These are phyloP conservation scores for Probosciger aterrimus DNA, from an alignment of 2,113 vertebrate genomes.

Conservation along the genomic window DNA sequence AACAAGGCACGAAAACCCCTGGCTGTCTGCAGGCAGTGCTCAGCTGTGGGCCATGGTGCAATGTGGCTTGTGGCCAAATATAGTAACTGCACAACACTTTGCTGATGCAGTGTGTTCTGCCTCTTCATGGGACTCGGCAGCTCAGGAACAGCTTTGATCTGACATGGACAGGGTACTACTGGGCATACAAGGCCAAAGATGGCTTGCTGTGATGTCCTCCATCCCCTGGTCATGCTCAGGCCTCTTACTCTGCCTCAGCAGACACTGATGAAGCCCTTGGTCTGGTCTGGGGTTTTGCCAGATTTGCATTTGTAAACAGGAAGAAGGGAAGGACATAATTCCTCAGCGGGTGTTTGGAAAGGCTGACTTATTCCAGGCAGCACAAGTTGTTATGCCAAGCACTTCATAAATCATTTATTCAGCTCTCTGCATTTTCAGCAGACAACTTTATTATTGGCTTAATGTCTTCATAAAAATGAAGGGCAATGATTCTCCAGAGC, in stretches of 20 bases:
- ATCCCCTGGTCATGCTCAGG: neutral
- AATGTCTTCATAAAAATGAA: conserved; percentile 46
- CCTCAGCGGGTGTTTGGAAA: neutral
- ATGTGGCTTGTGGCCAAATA: neutral
- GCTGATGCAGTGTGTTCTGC: neutral
- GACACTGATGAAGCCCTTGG: neutral
- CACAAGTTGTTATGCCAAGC: neutral
- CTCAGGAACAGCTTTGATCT: neutral
- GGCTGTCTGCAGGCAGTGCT: fast-evolving
- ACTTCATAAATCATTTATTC: conserved; percentile 61
- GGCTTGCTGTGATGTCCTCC: neutral
- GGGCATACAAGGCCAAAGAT: neutral
- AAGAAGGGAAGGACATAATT: neutral
- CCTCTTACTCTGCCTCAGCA: neutral
- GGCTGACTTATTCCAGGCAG: neutral
- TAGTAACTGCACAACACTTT: neutral
- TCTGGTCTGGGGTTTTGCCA: neutral
- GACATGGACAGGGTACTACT: neutral
- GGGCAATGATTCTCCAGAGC: neutral
- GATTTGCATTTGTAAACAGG: neutral
- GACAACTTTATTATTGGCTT: conserved; percentile 31
- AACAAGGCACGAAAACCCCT: neutral
- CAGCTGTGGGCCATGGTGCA: neutral
- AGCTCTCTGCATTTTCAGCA: conserved; percentile 34
- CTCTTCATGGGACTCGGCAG: neutral